phyloP scores from a whole-genome alignment of 1,140 invertebrate genomes.

The Drosophila suzukii region DNA sequence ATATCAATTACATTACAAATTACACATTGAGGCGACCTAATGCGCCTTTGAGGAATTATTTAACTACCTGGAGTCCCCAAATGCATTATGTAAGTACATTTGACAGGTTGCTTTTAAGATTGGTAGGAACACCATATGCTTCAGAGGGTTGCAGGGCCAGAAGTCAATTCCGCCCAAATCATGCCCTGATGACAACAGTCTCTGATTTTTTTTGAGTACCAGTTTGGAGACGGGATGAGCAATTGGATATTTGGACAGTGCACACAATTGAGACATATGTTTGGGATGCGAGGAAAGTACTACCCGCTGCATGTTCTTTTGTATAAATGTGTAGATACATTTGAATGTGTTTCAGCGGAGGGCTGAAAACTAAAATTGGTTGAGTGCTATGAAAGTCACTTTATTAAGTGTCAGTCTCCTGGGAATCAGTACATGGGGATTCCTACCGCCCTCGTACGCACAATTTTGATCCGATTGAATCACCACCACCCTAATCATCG shows the following conservation, averaged over 20 bases:
- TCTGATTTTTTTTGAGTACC: slow-evolving; percentile 18
- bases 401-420: slow-evolving; percentile 73
- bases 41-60: not conserved
- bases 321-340: slow-evolving; percentile 24
- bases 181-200: slow-evolving; percentile 40
- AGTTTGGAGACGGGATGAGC: slow-evolving; percentile 16
- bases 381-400: slow-evolving; percentile 80
- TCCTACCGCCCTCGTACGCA: slow-evolving; percentile 3
- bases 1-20: no score
- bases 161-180: slow-evolving; percentile 56
- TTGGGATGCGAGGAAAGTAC: slow-evolving; percentile 52
- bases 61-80: not conserved
- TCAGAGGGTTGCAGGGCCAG: slow-evolving; percentile 32
- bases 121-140: not conserved
- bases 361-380: slow-evolving; percentile 47
- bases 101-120: slow-evolving; percentile 9
- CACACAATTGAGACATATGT: slow-evolving; percentile 81
- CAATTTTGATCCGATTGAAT: slow-evolving; percentile 56
- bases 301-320: slow-evolving; percentile 15
- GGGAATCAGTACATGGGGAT: slow-evolving; percentile 42
- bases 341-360: slow-evolving; percentile 37
- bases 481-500: slow-evolving; percentile 62
- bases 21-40: not conserved
- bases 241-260: slow-evolving; percentile 54
- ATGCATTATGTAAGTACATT: slow-evolving; percentile 2